Evolutionary conservation across 2,113 vertebrate genomes (phyloP).

Genomic region (Bombycilla garrulus): DNA sequence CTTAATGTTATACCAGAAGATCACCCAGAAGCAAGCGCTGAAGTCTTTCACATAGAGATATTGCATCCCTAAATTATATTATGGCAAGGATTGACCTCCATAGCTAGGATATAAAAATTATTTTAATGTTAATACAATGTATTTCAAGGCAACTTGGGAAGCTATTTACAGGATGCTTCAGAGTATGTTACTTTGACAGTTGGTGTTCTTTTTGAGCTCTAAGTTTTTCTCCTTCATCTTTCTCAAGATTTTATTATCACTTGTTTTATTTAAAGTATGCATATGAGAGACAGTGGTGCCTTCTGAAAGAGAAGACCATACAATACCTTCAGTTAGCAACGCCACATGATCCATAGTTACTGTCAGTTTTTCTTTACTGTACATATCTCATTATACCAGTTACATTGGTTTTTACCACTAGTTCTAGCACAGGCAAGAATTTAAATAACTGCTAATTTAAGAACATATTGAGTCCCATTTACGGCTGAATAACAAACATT

Average conservation of each 20-base stretch:
- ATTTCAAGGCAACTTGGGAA: not conserved
- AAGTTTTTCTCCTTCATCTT: not conserved
- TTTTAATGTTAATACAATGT: not conserved
- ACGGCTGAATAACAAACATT: not conserved
- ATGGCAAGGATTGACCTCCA: not conserved
- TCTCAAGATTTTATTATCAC: not conserved
- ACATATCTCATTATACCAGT: not conserved
- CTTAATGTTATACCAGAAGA: not conserved
- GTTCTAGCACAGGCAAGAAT: not conserved
- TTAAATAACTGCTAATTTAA: not conserved
- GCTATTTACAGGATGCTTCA: not conserved
- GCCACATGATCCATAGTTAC: not conserved
- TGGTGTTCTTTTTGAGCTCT: not conserved
- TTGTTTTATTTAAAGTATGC: not conserved
- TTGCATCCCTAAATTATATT: not conserved
- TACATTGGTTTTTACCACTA: not conserved
- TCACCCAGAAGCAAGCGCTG: not conserved
- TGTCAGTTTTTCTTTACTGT: not conserved
- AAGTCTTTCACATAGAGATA: not conserved
- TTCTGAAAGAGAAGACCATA: not conserved
- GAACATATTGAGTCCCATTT: not conserved
- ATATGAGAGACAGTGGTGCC: not conserved
- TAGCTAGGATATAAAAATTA: not conserved
- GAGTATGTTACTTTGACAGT: not conserved
- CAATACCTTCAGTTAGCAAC: not conserved